Evolutionary conservation across 2,888 invertebrate species (phyloP).

Genomic region (Ectemnius cavifrons): DNA sequence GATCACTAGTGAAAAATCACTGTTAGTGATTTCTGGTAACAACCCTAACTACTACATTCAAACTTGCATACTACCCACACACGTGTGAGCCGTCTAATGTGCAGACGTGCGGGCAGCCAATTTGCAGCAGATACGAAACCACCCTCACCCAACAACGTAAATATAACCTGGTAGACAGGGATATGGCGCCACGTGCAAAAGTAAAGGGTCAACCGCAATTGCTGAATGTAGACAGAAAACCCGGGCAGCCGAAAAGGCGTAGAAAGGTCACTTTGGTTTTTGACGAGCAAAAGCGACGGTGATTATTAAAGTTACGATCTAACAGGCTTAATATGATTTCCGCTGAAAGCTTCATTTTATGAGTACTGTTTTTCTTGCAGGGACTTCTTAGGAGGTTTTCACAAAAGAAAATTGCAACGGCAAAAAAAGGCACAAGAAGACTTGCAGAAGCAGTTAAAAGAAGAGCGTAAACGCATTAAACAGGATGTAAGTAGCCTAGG

Average conservation of each 20-base stretch:
- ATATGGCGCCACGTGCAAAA: conserved; percentile 18
- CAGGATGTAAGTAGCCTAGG: conserved; percentile 81
- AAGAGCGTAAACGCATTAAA: conserved; percentile 87
- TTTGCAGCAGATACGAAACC: neutral
- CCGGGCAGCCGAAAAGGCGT: conserved; percentile 76
- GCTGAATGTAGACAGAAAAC: conserved; percentile 61
- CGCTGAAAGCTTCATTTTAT: neutral
- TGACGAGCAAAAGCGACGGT: conserved; percentile 82
- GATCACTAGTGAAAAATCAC: too few species aligned
- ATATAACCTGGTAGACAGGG: conserved; percentile 9
- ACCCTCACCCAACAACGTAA: neutral
- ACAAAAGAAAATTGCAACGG: conserved; percentile 88
- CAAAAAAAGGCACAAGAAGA: conserved; percentile 87
- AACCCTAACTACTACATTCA: too few species aligned
- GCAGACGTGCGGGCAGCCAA: neutral
- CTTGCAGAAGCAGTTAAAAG: conserved; percentile 85
- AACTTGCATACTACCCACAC: too few species aligned
- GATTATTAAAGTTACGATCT: conserved; percentile 58
- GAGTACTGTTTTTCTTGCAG: conserved; percentile 78
- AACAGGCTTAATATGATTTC: neutral
- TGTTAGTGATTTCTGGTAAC: too few species aligned
- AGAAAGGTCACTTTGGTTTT: conserved; percentile 81
- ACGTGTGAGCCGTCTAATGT: too few species aligned
- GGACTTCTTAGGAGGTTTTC: conserved; percentile 90
- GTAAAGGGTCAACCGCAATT: conserved; percentile 34